Evolutionary conservation across 1,140 invertebrate species (phyloP), one percentile per base, ranked within the genome.

Genomic region (Magallana angulata): DNA sequence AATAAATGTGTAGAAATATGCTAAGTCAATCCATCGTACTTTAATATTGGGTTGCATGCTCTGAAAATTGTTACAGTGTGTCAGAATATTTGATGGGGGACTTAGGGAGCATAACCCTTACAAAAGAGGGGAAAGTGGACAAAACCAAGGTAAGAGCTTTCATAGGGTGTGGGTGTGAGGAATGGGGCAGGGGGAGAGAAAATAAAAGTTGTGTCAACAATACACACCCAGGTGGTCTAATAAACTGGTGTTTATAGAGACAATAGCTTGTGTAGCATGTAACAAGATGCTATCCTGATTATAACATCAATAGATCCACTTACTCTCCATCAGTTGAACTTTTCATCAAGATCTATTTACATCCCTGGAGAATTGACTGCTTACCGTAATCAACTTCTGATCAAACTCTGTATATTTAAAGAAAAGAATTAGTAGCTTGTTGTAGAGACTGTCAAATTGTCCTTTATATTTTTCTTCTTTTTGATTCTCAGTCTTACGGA

Each of bases 21-120:
- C 4, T 2, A 30, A 24, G 24, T 76, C 68, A 76, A 76, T 76
- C 24, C 11, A 11, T 76, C 3, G 36, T 48, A 4, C 36, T 48
- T 48, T 48, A 5, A 48, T 48, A 48, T 48, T 48, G 36, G 24
- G 18, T 71, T 71, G 18, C 64, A 76, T 36, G 9, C 24, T 48
- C 36, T 48, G 7, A 30, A 48, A 76, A 76, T 76, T 88, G 86
- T 93, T 92, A 30, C 93, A 96, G 96, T 91, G 95, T 96, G 7
- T 96, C 96, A 4, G 95, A 96, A 87, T 96, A 96, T 91, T 91
- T 96, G 59, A 96, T 96, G 95, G 95, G 95, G 57, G 96, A 96
- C 91, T 91, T 95, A 64, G 95, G 95, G 85, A 94, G 92, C 60
- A 85, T 90, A 48, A 81, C 76, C 56, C 7, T 58, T 58, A 86